phyloP scores from a whole-genome alignment of 2,797 vertebrate species.

The Remorina albescens region DNA sequence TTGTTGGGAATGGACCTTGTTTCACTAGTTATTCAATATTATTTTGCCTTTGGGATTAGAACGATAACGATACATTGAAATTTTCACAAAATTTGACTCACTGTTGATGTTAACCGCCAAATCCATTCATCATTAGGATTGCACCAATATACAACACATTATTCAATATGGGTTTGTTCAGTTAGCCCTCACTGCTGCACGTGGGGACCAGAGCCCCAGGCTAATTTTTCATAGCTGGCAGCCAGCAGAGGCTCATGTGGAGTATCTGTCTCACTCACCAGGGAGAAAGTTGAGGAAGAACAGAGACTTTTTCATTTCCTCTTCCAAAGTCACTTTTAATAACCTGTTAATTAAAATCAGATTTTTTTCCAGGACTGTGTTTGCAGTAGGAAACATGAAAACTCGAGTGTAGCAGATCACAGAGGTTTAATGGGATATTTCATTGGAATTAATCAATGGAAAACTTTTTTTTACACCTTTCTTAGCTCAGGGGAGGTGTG shows the following conservation, averaged over 20 bases:
- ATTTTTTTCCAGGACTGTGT: slow-evolving; percentile 49
- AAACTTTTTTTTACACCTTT: slow-evolving; percentile 50
- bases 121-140: slow-evolving; percentile 84
- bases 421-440: slow-evolving; percentile 39
- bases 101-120: slow-evolving; percentile 76
- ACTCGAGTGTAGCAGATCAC: slow-evolving; percentile 31
- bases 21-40: slow-evolving; percentile 49
- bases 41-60: slow-evolving; percentile 52
- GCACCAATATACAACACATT: slow-evolving; percentile 73
- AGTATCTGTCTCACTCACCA: slow-evolving; percentile 73
- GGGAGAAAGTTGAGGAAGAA: slow-evolving; percentile 67
- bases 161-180: slow-evolving; percentile 79
- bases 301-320: slow-evolving; percentile 74
- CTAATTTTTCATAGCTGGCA: slow-evolving; percentile 79
- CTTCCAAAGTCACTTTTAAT: slow-evolving; percentile 77
- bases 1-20: slow-evolving; percentile 34
- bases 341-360: slow-evolving; percentile 78
- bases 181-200: slow-evolving; percentile 76
- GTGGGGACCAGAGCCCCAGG: slow-evolving; percentile 66
- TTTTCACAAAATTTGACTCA: slow-evolving; percentile 69
- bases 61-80: slow-evolving; percentile 63
- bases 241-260: slow-evolving; percentile 71
- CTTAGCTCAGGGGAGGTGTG: slow-evolving; percentile 41
- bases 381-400: slow-evolving; percentile 32
- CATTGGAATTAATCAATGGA: slow-evolving; percentile 57